A percentile compares a stretch with the other conserved stretches of the same genome.
These are phyloP conservation scores for Drosophila kepulauana DNA, from an alignment of 1,140 invertebrate genomes.

Conservation along the genomic window DNA sequence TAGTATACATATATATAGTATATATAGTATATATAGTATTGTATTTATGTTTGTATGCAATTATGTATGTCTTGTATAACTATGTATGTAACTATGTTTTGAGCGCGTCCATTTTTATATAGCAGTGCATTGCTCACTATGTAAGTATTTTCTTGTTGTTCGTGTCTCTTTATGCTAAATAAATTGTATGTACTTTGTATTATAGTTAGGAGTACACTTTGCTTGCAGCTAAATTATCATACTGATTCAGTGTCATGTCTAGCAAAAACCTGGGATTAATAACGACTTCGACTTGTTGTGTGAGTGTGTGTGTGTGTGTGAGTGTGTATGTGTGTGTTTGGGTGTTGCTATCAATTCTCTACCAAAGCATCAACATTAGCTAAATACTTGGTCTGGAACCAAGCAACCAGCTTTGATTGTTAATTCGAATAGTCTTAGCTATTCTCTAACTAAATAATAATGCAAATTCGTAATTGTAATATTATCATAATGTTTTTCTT, in stretches of 20 bases:
- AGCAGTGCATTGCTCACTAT: conserved; percentile 66
- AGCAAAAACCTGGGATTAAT: conserved; percentile 25
- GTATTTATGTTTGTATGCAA: conserved; percentile 1
- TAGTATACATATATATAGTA: conserved; percentile 7
- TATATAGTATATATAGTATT: conserved; percentile 20
- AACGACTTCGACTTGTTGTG: conserved; percentile 19
- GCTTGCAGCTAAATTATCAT: conserved; percentile 77
- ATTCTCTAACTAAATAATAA: conserved; percentile 28
- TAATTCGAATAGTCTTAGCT: conserved; percentile 19
- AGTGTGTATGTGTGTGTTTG: no score
- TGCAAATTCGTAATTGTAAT: conserved; percentile 13
- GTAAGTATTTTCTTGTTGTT: conserved; percentile 21
- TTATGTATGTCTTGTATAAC: conserved; percentile 34
- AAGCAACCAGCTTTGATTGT: conserved; percentile 28
- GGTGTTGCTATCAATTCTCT: conserved; percentile 21
- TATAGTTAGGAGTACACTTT: conserved; percentile 39
- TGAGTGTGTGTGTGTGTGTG: neutral
- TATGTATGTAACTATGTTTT: conserved; percentile 62
- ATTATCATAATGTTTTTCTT: neutral
- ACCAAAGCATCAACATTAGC: conserved; percentile 25
- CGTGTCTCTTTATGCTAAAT: conserved; percentile 29
- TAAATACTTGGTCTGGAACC: conserved; percentile 26
- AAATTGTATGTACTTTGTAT: conserved; percentile 28
- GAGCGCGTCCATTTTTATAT: conserved; percentile 60
- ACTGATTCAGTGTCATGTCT: conserved; percentile 59